Base-by-base conservation (phyloP, 2,888 invertebrate genomes). In the Timandra comae region DNA sequence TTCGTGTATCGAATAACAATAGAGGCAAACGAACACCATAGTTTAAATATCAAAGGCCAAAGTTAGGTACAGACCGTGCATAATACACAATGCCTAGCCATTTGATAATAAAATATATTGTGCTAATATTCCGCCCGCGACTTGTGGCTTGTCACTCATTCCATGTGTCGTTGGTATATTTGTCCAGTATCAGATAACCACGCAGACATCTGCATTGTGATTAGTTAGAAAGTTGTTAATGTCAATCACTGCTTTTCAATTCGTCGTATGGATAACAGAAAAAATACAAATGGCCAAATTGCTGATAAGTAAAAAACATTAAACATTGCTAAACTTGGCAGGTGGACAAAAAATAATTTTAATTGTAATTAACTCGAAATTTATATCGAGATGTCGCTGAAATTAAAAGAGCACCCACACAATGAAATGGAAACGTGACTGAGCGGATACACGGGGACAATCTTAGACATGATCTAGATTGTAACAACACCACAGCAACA, bases 381-480 rank as follows among this genome's bases (percentile, higher is more conserved):
- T 60, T 52, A 56, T 63, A 72, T 67, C 64, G 56, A 65, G 66
- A 74, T 66, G 68, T 70, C 68, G 71, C 54, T 46, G 56, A 72
- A 72, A 75, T 73, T 70, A 71, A 63, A 24, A 63, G 63, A 71
- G 68, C 68, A 62, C 64, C 64, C 57, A 69, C 53, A 80, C 75
- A 79, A 73, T 71, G 67, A 67, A 58, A 56, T 50, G 50, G 58
- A 59, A 74, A 62, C 78, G 71, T 84, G 84, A 84, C 82, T 74
- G 45, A 62, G 77, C 78, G 70, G 62, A 67, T 67, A 71, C 63
- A 60, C 62, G 55, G 63, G 63, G 77, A 76, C 78, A 79, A 84
- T 84, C 84, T 78, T 41, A 75, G 72, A 76, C 74, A 67, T 72
- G 70, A 84, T 82, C 84, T 81, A 78, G 79, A 82, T 80, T 72